phyloP scores from a whole-genome alignment of 2,888 invertebrate genomes.

The Didymodactylos carnosus region DNA sequence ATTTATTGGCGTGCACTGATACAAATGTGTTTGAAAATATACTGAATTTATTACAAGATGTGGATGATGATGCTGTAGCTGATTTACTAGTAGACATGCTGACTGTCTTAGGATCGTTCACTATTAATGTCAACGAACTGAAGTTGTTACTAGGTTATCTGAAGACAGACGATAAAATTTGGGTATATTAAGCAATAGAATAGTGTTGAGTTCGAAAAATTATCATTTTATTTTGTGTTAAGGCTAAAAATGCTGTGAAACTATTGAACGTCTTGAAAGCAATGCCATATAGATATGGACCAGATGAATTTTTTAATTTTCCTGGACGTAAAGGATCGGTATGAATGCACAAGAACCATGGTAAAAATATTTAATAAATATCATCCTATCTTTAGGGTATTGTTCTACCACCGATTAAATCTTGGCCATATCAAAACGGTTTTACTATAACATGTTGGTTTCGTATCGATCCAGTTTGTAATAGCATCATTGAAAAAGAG shows the following conservation, averaged over 20 bases:
- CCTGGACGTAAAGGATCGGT: slow-evolving; percentile 96
- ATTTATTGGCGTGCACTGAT: slow-evolving; percentile 90
- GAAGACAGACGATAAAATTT: slow-evolving; percentile 76
- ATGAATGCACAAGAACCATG: too few relatives aligned
- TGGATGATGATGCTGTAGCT: slow-evolving; percentile 63
- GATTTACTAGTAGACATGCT: slow-evolving; percentile 94
- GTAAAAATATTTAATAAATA: too few relatives aligned
- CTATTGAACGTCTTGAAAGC: slow-evolving; percentile 83
- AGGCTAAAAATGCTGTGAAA: slow-evolving; percentile 73
- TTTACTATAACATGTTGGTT: slow-evolving; percentile 99
- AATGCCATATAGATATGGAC: slow-evolving; percentile 93
- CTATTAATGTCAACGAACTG: slow-evolving; percentile 92
- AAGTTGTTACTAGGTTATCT: slow-evolving; percentile 82
- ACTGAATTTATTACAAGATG: slow-evolving; percentile 47
- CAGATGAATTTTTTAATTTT: slow-evolving; percentile 98
- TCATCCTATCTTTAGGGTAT: too few relatives aligned
- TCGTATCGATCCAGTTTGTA: slow-evolving; percentile 53
- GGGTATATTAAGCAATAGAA: slow-evolving; percentile 57
- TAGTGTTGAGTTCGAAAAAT: neutral
- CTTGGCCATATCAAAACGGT: slow-evolving; percentile 97
- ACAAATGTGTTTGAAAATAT: slow-evolving; percentile 36
- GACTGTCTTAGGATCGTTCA: slow-evolving; percentile 88
- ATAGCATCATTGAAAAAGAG: slow-evolving; percentile 87
- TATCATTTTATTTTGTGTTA: slow-evolving; percentile 16
- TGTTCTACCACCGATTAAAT: slow-evolving; percentile 81